phyloP scores from a whole-genome alignment of 2,888 invertebrate genomes.

The Caradrina clavipalpis region DNA sequence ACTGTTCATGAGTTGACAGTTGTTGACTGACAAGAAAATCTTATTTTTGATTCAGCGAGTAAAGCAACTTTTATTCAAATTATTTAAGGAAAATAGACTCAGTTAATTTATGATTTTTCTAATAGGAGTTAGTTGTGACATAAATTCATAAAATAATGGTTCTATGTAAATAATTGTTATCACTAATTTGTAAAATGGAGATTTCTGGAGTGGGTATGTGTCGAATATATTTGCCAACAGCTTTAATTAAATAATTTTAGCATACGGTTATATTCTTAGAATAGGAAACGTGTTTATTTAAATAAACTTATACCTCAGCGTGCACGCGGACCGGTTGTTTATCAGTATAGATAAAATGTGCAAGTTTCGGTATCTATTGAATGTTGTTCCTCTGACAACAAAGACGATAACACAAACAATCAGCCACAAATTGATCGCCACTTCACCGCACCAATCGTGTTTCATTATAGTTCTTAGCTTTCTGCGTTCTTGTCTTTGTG shows the following conservation, averaged over 20 bases:
- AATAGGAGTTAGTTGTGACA: slow-evolving; percentile 29
- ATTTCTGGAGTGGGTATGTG: slow-evolving; percentile 83
- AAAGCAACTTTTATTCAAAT: slow-evolving; percentile 31
- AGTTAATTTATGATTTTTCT: slow-evolving; percentile 26
- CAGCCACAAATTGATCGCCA: slow-evolving; percentile 51
- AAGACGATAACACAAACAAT: slow-evolving; percentile 75
- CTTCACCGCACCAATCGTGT: slow-evolving; percentile 50
- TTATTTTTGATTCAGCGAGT: slow-evolving; percentile 56
- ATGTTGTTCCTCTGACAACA: slow-evolving; percentile 79
- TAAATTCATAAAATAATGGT: slow-evolving; percentile 46
- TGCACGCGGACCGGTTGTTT: slow-evolving; percentile 31
- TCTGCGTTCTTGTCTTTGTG: slow-evolving; percentile 54
- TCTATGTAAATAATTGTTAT: slow-evolving; percentile 35
- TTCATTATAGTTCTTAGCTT: slow-evolving; percentile 48
- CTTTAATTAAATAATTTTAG: slow-evolving; percentile 50
- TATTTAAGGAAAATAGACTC: slow-evolving; percentile 34
- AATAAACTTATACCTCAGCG: slow-evolving; percentile 26
- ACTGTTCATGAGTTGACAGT: slow-evolving; percentile 16
- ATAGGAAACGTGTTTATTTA: slow-evolving; percentile 28
- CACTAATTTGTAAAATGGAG: slow-evolving; percentile 77
- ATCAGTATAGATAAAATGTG: slow-evolving; percentile 37
- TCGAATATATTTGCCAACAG: slow-evolving; percentile 52
- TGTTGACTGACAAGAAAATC: slow-evolving; percentile 36
- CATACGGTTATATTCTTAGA: slow-evolving; percentile 22
- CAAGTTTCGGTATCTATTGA: slow-evolving; percentile 29